phyloP scores from a whole-genome alignment of 2,797 vertebrate species.

The Peromyscus nudipes region DNA sequence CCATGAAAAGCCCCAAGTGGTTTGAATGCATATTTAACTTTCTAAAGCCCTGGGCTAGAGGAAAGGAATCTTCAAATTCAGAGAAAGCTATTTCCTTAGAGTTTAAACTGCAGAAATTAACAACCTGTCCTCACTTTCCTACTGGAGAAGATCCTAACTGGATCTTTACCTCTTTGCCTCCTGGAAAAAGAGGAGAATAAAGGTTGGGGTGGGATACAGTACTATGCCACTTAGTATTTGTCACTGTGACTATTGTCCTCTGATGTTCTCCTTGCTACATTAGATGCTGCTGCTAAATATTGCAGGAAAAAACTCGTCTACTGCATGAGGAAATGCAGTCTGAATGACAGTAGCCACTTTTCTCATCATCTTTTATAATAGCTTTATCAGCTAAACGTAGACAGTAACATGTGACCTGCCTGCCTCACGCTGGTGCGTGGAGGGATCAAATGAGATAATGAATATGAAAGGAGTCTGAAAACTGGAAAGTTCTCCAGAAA shows the following conservation, averaged over 20 bases:
- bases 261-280: not conserved
- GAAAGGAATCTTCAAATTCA: not conserved
- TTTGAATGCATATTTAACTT: not conserved
- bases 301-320: constrained; percentile 30
- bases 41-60: not conserved
- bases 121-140: not conserved
- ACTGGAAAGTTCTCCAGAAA: constrained; percentile 36
- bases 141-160: not conserved
- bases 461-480: constrained; percentile 63
- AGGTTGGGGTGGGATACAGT: not conserved
- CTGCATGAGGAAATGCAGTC: constrained; percentile 40
- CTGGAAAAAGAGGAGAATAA: not conserved
- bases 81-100: not conserved
- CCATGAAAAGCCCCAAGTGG: not conserved
- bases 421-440: not conserved
- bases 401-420: constrained; percentile 47
- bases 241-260: not conserved
- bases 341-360: constrained; percentile 71
- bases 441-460: constrained; percentile 61
- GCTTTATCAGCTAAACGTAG: constrained; percentile 72
- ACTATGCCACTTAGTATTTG: not conserved
- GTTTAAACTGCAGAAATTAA: constrained; percentile 23
- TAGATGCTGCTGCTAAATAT: constrained; percentile 55
- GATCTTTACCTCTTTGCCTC: not conserved
- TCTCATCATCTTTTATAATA: constrained; percentile 71